Evolutionary conservation across 1,140 invertebrate genomes (phyloP).

Genomic region (Camponotus pennsylvanicus): DNA sequence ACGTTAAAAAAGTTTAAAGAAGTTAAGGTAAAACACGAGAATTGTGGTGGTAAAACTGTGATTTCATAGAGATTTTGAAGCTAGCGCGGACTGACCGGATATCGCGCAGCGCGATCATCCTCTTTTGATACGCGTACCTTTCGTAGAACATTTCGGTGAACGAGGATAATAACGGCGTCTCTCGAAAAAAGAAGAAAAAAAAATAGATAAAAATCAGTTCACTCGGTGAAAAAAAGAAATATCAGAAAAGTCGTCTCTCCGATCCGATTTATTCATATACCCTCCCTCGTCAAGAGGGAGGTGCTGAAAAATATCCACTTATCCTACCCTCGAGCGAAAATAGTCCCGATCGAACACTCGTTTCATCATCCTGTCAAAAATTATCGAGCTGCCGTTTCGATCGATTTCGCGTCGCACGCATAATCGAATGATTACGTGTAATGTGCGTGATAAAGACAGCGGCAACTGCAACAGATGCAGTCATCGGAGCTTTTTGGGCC

Average conservation of each 20-base stretch:
- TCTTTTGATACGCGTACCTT: conserved; percentile 54
- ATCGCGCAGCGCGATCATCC: conserved; percentile 53
- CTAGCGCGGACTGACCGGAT: conserved; percentile 46
- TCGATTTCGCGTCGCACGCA: neutral
- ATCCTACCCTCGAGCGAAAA: conserved; percentile 12
- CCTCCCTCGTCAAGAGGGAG: conserved; percentile 37
- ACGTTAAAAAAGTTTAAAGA: neutral
- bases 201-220: conserved; percentile 3
- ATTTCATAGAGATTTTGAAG: conserved; percentile 67
- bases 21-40: conserved; percentile 44
- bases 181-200: conserved; percentile 20
- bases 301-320: neutral
- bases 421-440: neutral
- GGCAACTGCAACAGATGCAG: conserved; percentile 51
- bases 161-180: conserved; percentile 35
- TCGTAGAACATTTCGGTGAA: conserved; percentile 46
- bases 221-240: neutral
- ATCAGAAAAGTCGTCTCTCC: conserved; percentile 47
- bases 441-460: conserved; percentile 19
- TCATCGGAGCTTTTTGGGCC: conserved; percentile 69
- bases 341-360: conserved; percentile 24
- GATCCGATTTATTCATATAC: conserved; percentile 11
- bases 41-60: conserved; percentile 71
- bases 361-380: conserved; percentile 38
- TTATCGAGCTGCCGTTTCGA: neutral